These are phyloP conservation scores for Osmoderma eremita DNA, from an alignment of 2,888 invertebrate species.

Conservation along the genomic window DNA sequence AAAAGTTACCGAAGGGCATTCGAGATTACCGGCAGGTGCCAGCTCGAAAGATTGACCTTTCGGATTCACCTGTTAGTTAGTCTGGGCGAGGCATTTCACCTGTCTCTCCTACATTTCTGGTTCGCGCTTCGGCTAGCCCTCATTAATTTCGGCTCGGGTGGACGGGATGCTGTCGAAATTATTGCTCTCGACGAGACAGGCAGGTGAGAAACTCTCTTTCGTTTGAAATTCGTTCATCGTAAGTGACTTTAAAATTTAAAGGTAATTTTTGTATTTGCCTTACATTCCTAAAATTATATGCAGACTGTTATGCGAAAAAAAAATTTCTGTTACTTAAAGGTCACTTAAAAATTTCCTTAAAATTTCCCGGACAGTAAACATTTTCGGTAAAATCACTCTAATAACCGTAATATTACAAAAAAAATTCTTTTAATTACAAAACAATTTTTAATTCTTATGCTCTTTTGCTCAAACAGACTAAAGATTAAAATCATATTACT, in stretches of 20 bases:
- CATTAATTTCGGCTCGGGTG: conserved; percentile 24
- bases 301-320: too few relatives aligned
- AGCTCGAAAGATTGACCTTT: conserved; percentile 42
- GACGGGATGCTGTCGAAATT: conserved; percentile 32
- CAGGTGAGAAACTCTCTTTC: conserved; percentile 14
- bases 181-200: conserved; percentile 4
- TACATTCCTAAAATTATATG: neutral
- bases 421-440: too few relatives aligned
- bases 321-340: too few relatives aligned
- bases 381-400: too few relatives aligned
- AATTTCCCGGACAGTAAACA: too few relatives aligned
- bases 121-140: conserved; percentile 21
- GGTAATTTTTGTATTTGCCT: too few relatives aligned
- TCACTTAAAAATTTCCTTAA: too few relatives aligned
- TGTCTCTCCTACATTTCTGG: conserved; percentile 15
- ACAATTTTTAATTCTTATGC: too few relatives aligned
- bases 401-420: too few relatives aligned
- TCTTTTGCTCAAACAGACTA: too few relatives aligned
- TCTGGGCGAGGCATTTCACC: neutral
- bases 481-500: too few relatives aligned
- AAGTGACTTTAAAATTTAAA: too few relatives aligned
- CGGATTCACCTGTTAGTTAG: conserved; percentile 48
- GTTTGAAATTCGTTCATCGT: neutral
- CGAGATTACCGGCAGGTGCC: conserved; percentile 46
- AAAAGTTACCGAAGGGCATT: conserved; percentile 33